phyloP scores from a whole-genome alignment of 2,113 vertebrate genomes.

The Sturnira hondurensis region DNA sequence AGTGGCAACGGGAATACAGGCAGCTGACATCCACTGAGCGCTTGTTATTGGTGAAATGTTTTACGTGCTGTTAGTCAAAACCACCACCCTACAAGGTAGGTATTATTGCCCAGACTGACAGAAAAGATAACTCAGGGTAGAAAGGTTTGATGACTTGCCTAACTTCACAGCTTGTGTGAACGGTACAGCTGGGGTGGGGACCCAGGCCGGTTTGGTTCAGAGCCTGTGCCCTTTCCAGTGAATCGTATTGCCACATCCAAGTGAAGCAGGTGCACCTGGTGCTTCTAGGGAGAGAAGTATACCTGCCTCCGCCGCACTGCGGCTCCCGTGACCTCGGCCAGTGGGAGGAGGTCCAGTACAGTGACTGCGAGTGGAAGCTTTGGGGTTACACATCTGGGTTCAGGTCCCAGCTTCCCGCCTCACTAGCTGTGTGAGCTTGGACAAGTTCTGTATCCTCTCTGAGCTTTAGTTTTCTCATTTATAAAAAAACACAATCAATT shows the following conservation, averaged over 20 bases:
- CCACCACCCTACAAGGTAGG: background rate
- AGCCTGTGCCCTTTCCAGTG: background rate
- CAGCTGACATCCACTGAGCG: background rate
- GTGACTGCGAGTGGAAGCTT: background rate
- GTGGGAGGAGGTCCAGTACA: background rate
- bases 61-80: background rate
- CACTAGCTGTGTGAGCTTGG: background rate
- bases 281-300: background rate
- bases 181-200: background rate
- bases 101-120: background rate
- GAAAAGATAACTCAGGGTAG: background rate
- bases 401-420: background rate
- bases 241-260: background rate
- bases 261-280: background rate
- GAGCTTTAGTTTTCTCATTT: background rate
- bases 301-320: background rate
- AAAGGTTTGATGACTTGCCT: background rate
- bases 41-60: background rate
- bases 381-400: background rate
- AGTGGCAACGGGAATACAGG: background rate
- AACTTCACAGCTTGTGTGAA: background rate
- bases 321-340: background rate
- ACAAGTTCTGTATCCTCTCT: background rate
- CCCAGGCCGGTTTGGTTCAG: background rate
- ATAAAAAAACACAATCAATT: background rate